These are phyloP conservation scores for Potamarius usumacintae DNA, from an alignment of 2,113 vertebrate species.

Conservation along the genomic window DNA sequence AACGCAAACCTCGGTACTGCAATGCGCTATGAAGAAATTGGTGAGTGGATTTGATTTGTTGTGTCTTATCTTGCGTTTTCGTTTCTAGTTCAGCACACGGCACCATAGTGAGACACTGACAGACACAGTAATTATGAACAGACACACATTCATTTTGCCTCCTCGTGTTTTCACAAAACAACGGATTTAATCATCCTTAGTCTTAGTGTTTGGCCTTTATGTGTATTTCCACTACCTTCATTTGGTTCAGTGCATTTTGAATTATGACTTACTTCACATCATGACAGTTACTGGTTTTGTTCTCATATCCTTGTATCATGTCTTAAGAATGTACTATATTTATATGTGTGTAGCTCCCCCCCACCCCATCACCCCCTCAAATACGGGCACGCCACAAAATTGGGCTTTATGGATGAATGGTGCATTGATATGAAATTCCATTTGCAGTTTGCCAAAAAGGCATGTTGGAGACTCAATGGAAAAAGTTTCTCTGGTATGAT, in stretches of 20 bases:
- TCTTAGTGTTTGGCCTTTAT: background rate
- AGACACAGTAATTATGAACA: background rate
- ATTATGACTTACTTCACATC: background rate
- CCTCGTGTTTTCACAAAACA: slow-evolving; percentile 9
- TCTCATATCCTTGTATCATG: no score
- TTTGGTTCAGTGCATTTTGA: background rate
- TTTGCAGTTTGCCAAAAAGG: background rate
- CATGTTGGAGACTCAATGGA: background rate
- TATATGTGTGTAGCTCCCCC: no score
- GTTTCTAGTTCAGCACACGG: slow-evolving; percentile 1
- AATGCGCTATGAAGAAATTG: slow-evolving; percentile 95
- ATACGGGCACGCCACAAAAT: background rate
- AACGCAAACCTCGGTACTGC: slow-evolving; percentile 93
- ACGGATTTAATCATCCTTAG: background rate
- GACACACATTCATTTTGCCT: background rate
- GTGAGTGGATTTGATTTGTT: slow-evolving; percentile 74
- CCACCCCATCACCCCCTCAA: background rate
- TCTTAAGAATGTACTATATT: no score
- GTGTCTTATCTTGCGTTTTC: background rate
- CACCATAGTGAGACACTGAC: slow-evolving; percentile 11
- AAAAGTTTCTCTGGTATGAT: background rate
- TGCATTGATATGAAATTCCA: no score
- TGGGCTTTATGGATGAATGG: background rate
- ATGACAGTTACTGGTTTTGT: background rate
- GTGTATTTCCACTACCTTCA: background rate